Evolutionary conservation across 2,888 invertebrate species (phyloP).

Genomic region (Zonitis immaculata): DNA sequence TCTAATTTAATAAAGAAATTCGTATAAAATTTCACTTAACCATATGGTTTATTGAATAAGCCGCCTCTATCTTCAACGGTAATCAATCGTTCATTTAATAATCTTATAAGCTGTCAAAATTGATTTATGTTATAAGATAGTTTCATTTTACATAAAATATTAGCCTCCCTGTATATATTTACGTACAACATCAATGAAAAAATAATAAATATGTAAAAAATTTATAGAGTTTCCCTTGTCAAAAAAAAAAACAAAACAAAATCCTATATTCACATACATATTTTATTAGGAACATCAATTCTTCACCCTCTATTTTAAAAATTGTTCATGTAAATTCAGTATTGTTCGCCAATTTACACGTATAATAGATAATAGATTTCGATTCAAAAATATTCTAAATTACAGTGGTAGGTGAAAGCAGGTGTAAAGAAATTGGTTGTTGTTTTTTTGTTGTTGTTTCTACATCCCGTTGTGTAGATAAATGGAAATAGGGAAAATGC

Average conservation of each 20-base stretch:
- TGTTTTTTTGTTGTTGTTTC: no score
- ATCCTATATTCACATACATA: not conserved
- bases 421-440: no score
- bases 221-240: no score
- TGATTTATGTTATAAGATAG: slow-evolving; percentile 27
- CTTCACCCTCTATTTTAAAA: not conserved
- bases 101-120: slow-evolving; percentile 29
- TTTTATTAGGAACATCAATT: not conserved
- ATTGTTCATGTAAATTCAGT: not conserved
- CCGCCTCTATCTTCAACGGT: slow-evolving; percentile 21
- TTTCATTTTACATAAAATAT: slow-evolving; percentile 23
- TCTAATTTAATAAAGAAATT: slow-evolving; percentile 10
- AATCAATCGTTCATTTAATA: slow-evolving; percentile 33
- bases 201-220: no score
- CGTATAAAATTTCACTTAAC: slow-evolving; percentile 26
- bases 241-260: no score
- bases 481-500: no score
- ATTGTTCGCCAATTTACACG: not conserved
- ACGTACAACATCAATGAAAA: no score
- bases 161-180: not conserved
- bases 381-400: not conserved
- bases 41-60: slow-evolving; percentile 27
- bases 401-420: no score
- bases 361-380: not conserved
- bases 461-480: no score